Conservation (phyloP, 2,113 vertebrate species). For the Ranitomeya imitator region DNA sequence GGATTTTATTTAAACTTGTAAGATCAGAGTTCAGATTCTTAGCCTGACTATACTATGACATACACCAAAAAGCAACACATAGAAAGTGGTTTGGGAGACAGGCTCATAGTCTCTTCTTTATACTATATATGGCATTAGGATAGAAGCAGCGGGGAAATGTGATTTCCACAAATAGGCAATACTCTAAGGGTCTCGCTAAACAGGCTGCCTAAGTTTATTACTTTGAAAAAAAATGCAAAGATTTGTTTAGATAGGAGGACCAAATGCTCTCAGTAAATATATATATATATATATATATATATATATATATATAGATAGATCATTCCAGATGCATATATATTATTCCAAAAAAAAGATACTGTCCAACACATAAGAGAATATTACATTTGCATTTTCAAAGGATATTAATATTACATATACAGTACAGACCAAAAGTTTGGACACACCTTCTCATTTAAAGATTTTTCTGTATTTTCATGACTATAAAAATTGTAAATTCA, state of each 20-base stretch:
- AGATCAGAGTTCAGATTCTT: conserved; percentile 44
- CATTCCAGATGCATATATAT: too few relatives aligned
- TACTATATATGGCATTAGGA: conserved; percentile 56
- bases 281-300: too few relatives aligned
- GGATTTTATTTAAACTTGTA: not conserved
- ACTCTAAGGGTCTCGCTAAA: conserved; percentile 25
- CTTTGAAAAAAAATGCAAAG: conserved; percentile 43
- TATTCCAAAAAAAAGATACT: conserved; percentile 4
- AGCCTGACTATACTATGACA: conserved; percentile 46
- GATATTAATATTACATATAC: not conserved
- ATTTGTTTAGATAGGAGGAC: conserved; percentile 7
- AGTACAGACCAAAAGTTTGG: too few relatives aligned
- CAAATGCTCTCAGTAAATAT: not conserved
- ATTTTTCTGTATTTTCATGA: too few relatives aligned
- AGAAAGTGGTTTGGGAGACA: conserved; percentile 48
- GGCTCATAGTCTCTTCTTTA: conserved; percentile 32
- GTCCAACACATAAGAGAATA: conserved; percentile 13
- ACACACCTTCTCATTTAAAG: too few relatives aligned
- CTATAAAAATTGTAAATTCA: too few relatives aligned
- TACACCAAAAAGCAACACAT: conserved; percentile 41
- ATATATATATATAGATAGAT: too few relatives aligned
- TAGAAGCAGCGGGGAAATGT: conserved; percentile 35
- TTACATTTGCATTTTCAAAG: not conserved
- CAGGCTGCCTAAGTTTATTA: conserved; percentile 22
- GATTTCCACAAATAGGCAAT: conserved; percentile 53